Conservation (phyloP, 2,113 vertebrate genomes). For the Glareola pratincola region DNA sequence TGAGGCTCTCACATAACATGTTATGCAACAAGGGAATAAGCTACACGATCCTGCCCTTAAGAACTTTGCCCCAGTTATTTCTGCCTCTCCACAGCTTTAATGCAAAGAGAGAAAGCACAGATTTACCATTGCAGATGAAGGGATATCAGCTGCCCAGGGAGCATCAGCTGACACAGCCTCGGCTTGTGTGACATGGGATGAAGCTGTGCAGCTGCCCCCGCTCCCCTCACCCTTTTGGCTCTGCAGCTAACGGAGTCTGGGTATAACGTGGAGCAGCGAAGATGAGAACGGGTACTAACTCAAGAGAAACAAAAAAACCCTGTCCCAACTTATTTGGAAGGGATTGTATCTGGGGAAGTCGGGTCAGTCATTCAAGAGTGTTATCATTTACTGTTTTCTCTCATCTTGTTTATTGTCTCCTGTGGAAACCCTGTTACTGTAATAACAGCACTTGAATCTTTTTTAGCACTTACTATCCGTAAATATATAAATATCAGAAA, state of each 20-base stretch:
- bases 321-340: neutral
- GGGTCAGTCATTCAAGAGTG: neutral
- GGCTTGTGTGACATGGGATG: neutral
- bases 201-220: neutral
- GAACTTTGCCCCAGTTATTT: slow-evolving; percentile 11
- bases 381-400: neutral
- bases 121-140: neutral
- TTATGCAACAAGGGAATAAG: neutral
- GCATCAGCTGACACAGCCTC: neutral
- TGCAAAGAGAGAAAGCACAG: neutral
- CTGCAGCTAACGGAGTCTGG: neutral
- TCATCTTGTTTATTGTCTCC: neutral
- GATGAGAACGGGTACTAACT: neutral
- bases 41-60: neutral
- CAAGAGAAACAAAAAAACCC: neutral
- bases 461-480: neutral
- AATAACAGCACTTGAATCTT: neutral
- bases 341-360: neutral
- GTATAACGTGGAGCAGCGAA: neutral
- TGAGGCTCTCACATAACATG: neutral
- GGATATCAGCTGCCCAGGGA: neutral
- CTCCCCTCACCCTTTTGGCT: neutral
- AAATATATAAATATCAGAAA: neutral
- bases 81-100: neutral
- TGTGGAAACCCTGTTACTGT: neutral